Evolutionary conservation across 1,140 invertebrate genomes (phyloP).

Genomic region (Drosophila setifemur): DNA sequence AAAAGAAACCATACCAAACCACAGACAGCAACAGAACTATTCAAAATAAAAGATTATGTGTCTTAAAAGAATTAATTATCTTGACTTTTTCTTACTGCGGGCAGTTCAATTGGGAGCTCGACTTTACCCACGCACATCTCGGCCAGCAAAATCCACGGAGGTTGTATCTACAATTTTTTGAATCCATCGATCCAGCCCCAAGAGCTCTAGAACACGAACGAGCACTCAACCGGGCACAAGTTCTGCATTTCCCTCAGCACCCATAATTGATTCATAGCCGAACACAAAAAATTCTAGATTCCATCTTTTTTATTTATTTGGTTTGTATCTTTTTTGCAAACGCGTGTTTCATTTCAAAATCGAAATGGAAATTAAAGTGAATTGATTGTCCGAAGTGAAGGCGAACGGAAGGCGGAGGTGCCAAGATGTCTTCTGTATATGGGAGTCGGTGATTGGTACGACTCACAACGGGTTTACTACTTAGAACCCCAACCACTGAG

Average conservation of each 20-base stretch:
- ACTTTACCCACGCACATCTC: constrained; percentile 42
- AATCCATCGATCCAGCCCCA: constrained; percentile 40
- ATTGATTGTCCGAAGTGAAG: constrained; percentile 32
- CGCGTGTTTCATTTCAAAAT: constrained; percentile 48
- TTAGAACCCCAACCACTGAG: constrained; percentile 30
- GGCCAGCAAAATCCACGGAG: constrained; percentile 3
- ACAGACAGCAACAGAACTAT: constrained; percentile 64
- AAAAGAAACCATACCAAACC: constrained; percentile 32
- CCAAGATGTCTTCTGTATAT: constrained; percentile 45
- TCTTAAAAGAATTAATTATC: constrained; percentile 71
- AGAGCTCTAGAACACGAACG: constrained; percentile 67
- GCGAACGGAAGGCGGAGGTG: background rate
- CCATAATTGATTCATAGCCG: constrained; percentile 69
- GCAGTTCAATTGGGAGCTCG: constrained; percentile 24
- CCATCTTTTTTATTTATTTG: constrained; percentile 14
- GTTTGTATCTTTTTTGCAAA: constrained; percentile 37
- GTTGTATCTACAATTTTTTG: constrained; percentile 24
- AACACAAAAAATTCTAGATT: constrained; percentile 6
- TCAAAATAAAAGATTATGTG: constrained; percentile 81
- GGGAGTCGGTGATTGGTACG: constrained; percentile 49
- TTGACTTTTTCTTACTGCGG: constrained; percentile 54
- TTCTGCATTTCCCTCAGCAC: constrained; percentile 57
- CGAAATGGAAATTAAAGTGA: constrained; percentile 16
- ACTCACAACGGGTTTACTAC: constrained; percentile 37
- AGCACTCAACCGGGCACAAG: constrained; percentile 48